Evolutionary conservation across 2,888 invertebrate genomes (phyloP), one percentile per base, ranked within the genome.

Genomic region (Tenodera sinensis): DNA sequence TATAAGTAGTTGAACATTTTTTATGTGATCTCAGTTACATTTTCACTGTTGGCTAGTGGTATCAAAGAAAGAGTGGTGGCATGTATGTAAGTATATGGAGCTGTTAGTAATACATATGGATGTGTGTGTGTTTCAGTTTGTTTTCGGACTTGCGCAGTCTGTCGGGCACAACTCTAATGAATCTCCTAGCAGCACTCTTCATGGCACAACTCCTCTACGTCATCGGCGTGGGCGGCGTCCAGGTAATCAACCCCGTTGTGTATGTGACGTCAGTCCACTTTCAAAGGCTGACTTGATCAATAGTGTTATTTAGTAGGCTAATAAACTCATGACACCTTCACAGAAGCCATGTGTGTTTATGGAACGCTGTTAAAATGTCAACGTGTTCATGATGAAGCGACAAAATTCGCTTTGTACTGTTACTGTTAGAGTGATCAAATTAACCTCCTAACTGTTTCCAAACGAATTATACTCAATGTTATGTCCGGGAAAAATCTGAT

Each of bases 151-250:
- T 96, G 90, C 94, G 96, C 89, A 96, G 95, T 92, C 93, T 96
- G 91, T 95, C 95, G 83, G 96, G 96, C 83, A 96, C 96, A 90
- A 95, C 96, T 27, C 93, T 96, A 91, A 95, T 96, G 95, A 96
- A 96, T 93, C 93, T 96, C 90, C 93, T 96, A 92, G 95, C 96
- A 83, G 95, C 95, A 82, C 94, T 96, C 90, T 96, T 96, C 93
- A 95, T 96, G 95, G 95, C 95, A 84, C 96, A 96, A 92, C 94
- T 96, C 89, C 93, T 96, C 89, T 96, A 95, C 93, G 95, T 96
- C 91, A 94, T 96, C 83, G 95, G 96, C 83, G 95, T 96, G 54
- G 96, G 96, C 42, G 96, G 95, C 84, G 95, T 96, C 91, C 94
- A 95, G 93, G 96, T 96, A 93, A 94, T 94, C 92, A 71, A 88